These are phyloP conservation scores for Drosophila willistoni DNA, from an alignment of 1,140 invertebrate species.

Conservation along the genomic window DNA sequence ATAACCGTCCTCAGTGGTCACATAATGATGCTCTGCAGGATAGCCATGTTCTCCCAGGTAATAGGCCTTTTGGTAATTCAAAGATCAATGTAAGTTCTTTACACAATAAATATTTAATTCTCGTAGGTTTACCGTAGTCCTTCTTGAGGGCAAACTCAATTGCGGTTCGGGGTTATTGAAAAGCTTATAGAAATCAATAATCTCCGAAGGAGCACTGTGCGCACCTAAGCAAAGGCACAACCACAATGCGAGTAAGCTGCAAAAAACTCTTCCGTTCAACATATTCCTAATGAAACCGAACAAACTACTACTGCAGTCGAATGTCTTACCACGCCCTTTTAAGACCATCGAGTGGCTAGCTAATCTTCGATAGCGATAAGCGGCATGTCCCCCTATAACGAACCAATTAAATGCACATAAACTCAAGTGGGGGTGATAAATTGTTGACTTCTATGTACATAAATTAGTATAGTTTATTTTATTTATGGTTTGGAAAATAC, in stretches of 20 bases:
- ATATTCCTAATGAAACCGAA: slow-evolving; percentile 24
- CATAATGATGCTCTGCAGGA: slow-evolving; percentile 84
- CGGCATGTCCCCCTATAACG: background rate
- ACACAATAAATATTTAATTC: background rate
- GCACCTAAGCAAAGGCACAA: background rate
- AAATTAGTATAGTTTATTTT: background rate
- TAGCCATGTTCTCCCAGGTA: slow-evolving; percentile 77
- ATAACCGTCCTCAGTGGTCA: slow-evolving; percentile 84
- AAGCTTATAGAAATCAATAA: slow-evolving; percentile 34
- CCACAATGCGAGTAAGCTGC: background rate
- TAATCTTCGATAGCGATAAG: slow-evolving; percentile 23
- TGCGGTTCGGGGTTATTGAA: slow-evolving; percentile 45
- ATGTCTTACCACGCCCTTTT: slow-evolving; percentile 10
- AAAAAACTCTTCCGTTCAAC: background rate
- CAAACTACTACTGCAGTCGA: slow-evolving; percentile 3
- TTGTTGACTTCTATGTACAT: slow-evolving; percentile 7
- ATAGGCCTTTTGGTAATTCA: slow-evolving; percentile 7
- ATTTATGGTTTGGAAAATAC: background rate
- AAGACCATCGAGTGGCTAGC: background rate
- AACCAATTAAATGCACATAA: slow-evolving; percentile 28
- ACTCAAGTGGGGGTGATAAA: slow-evolving; percentile 1
- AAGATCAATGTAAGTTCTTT: background rate
- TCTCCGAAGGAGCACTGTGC: background rate
- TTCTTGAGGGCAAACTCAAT: slow-evolving; percentile 20
- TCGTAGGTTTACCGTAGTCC: slow-evolving; percentile 39